These are phyloP conservation scores for Drosophila stalkeri DNA, from an alignment of 2,888 invertebrate genomes.

Conservation along the genomic window DNA sequence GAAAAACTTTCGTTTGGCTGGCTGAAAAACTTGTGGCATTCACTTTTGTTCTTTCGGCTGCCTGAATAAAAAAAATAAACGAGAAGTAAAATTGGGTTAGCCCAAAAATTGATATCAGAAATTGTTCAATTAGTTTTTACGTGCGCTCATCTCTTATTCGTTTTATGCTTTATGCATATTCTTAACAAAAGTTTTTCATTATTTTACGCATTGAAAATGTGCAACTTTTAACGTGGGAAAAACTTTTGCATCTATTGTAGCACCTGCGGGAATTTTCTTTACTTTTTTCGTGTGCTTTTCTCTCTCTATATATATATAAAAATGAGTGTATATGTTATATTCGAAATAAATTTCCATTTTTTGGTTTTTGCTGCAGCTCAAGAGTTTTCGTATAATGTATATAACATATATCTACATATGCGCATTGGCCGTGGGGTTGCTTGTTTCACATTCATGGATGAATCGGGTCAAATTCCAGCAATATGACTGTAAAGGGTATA, in stretches of 20 bases:
- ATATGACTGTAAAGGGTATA: not conserved
- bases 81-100: constrained; percentile 47
- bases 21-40: constrained; percentile 55
- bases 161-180: constrained; percentile 58
- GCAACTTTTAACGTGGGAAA: constrained; percentile 38
- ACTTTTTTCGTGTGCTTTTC: not conserved
- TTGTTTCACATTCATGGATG: not conserved
- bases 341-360: constrained; percentile 19
- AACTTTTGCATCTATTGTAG: constrained; percentile 50
- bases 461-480: not conserved
- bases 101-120: constrained; percentile 54
- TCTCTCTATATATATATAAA: not conserved
- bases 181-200: constrained; percentile 51
- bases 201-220: constrained; percentile 30
- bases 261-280: constrained; percentile 48
- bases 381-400: constrained; percentile 1
- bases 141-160: constrained; percentile 45
- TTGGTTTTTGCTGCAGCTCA: constrained; percentile 14
- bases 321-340: not conserved
- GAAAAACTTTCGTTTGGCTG: constrained; percentile 48
- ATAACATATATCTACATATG: not conserved
- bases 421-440: not conserved
- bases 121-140: constrained; percentile 63
- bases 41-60: constrained; percentile 49
- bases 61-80: not conserved